These are phyloP conservation scores for Crotalus viridis DNA, from an alignment of 2,113 vertebrate genomes.

Conservation along the genomic window DNA sequence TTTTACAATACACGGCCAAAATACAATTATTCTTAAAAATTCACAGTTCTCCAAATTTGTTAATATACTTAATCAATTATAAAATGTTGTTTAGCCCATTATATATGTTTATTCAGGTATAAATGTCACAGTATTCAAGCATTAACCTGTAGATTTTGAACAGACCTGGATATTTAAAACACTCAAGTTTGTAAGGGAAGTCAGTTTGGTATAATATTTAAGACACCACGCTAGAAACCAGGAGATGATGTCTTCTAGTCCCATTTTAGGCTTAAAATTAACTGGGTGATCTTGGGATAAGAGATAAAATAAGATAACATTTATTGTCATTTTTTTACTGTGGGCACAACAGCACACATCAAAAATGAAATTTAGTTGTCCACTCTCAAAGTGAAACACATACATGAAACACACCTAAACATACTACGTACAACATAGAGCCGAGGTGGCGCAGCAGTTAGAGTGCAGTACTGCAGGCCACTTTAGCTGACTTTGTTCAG, in stretches of 20 bases:
- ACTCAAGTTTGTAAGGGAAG: background rate
- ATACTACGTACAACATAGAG: too few relatives aligned
- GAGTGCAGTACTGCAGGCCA: too few relatives aligned
- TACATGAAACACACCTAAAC: too few relatives aligned
- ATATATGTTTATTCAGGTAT: background rate
- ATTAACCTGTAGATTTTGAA: background rate
- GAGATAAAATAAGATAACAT: too few relatives aligned
- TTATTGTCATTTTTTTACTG: too few relatives aligned
- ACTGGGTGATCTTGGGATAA: background rate
- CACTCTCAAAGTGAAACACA: too few relatives aligned
- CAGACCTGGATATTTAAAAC: background rate
- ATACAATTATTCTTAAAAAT: background rate
- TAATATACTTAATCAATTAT: background rate
- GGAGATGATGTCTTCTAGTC: background rate
- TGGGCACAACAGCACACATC: too few relatives aligned
- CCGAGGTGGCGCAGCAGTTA: too few relatives aligned
- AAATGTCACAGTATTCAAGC: background rate
- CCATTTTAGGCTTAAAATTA: background rate
- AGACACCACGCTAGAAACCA: background rate
- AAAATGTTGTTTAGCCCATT: background rate
- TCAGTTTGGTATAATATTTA: background rate
- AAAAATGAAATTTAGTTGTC: too few relatives aligned
- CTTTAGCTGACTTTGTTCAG: too few relatives aligned
- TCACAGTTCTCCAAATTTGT: background rate
- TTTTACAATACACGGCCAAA: background rate